Percentiles rank a stretch among this genome's conserved stretches.
These are phyloP conservation scores for Zaprionus vittiger DNA, from an alignment of 1,140 invertebrate genomes.

Conservation along the genomic window DNA sequence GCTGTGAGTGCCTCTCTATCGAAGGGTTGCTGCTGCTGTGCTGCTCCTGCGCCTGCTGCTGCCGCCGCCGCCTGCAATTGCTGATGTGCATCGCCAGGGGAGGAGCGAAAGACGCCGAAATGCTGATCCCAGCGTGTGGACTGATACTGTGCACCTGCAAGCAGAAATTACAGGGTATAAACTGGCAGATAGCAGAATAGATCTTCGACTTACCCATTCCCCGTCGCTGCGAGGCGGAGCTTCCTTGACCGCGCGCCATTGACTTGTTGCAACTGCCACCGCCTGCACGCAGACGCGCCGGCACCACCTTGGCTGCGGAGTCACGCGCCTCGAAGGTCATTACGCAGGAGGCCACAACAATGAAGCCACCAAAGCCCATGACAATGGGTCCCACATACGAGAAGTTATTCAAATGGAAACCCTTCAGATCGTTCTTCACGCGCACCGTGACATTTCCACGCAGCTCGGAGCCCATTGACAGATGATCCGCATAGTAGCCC, in stretches of 20 bases:
- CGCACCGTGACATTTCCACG: constrained; percentile 90
- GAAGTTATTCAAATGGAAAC: constrained; percentile 94
- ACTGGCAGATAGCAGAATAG: too few species aligned
- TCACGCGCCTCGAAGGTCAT: constrained; percentile 97
- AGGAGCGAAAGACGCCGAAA: constrained; percentile 87
- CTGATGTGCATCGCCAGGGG: constrained; percentile 84
- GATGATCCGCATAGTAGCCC: constrained; percentile 93
- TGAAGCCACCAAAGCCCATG: constrained; percentile 96
- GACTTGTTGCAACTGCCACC: constrained; percentile 84
- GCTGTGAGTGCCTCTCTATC: constrained; percentile 88
- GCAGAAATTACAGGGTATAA: neutral
- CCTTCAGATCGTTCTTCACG: constrained; percentile 91
- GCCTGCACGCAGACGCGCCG: constrained; percentile 88
- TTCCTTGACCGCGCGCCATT: constrained; percentile 78
- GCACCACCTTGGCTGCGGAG: constrained; percentile 94
- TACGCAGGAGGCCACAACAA: constrained; percentile 96
- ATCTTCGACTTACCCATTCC: constrained; percentile 81
- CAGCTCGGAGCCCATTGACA: constrained; percentile 90
- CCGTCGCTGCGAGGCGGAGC: constrained; percentile 76
- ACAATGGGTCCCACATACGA: constrained; percentile 96
- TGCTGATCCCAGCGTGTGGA: constrained; percentile 87
- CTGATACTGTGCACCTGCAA: constrained; percentile 83
- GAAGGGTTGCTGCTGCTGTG: constrained; percentile 72
- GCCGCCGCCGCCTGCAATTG: constrained; percentile 56
- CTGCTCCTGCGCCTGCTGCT: constrained; percentile 26